phyloP scores from a whole-genome alignment of 2,888 invertebrate genomes.

The Tachystola acroxantha region DNA sequence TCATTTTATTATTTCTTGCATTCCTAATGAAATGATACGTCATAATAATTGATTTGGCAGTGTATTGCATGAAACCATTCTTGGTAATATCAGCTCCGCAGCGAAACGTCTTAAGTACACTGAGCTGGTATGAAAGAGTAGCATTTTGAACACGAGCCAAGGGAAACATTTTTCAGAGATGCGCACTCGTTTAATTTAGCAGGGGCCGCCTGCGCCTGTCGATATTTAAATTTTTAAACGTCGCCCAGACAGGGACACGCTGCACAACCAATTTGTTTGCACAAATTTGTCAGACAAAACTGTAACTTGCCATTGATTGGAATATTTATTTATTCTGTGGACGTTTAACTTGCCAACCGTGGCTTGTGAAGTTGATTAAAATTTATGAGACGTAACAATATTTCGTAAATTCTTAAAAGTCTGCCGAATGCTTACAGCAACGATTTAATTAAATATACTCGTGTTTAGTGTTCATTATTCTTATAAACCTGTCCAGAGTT shows the following conservation, averaged over 20 bases:
- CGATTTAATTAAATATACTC: no score
- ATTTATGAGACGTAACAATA: no score
- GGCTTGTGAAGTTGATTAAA: no score
- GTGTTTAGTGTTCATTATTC: no score
- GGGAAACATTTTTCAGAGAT: slow-evolving; percentile 50
- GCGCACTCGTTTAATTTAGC: slow-evolving; percentile 56
- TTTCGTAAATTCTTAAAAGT: no score
- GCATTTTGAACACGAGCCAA: slow-evolving; percentile 26
- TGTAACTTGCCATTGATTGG: slow-evolving; percentile 28
- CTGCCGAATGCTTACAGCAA: no score
- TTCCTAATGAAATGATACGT: no score
- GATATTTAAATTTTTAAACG: slow-evolving; percentile 73
- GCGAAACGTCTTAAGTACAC: slow-evolving; percentile 30
- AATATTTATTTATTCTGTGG: slow-evolving; percentile 3
- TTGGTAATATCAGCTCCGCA: slow-evolving; percentile 13
- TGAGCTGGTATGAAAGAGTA: slow-evolving; percentile 20
- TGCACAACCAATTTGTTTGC: slow-evolving; percentile 59
- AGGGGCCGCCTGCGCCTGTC: slow-evolving; percentile 62
- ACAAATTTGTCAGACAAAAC: slow-evolving; percentile 53
- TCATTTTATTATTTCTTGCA: no score
- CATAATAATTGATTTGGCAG: no score
- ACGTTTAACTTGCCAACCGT: no score
- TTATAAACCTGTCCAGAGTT: no score
- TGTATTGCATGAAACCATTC: slow-evolving; percentile 26
- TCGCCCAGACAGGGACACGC: slow-evolving; percentile 47